phyloP scores from a whole-genome alignment of 2,113 vertebrate genomes.

The Glaucidium brasilianum region DNA sequence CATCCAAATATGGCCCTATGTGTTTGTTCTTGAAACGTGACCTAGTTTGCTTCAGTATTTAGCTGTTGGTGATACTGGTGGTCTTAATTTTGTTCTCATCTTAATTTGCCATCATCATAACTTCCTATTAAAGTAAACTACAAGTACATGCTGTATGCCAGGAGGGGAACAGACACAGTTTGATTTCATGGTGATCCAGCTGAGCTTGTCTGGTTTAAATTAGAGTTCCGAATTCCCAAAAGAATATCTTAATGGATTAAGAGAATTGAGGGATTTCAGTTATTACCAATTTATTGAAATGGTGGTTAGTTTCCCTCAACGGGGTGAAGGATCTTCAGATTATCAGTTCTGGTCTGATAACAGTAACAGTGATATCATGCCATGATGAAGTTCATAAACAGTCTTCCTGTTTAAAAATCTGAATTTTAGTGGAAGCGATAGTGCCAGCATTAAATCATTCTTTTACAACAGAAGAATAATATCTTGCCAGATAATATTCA shows the following conservation, averaged over 20 bases:
- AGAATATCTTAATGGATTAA: neutral
- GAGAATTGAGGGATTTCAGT: neutral
- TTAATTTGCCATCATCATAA: neutral
- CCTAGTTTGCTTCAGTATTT: neutral
- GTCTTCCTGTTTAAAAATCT: neutral
- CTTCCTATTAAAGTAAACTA: neutral
- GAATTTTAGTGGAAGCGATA: neutral
- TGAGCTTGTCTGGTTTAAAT: neutral
- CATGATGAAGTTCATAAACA: neutral
- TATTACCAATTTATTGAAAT: neutral
- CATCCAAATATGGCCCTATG: neutral
- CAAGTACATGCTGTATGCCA: neutral
- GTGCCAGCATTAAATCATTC: neutral
- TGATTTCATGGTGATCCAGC: neutral
- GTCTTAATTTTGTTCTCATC: neutral
- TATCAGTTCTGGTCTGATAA: neutral
- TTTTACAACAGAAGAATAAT: neutral
- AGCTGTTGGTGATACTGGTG: neutral
- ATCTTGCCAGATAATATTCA: neutral
- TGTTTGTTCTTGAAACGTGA: neutral
- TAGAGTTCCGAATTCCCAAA: neutral
- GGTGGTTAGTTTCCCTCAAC: neutral
- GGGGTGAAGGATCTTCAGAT: neutral
- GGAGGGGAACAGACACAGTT: neutral
- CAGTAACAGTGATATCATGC: neutral